A percentile compares a stretch with the other conserved stretches of the same genome.
Conservation (phyloP, 2,113 vertebrate genomes). For the Pteronura brasiliensis region DNA sequence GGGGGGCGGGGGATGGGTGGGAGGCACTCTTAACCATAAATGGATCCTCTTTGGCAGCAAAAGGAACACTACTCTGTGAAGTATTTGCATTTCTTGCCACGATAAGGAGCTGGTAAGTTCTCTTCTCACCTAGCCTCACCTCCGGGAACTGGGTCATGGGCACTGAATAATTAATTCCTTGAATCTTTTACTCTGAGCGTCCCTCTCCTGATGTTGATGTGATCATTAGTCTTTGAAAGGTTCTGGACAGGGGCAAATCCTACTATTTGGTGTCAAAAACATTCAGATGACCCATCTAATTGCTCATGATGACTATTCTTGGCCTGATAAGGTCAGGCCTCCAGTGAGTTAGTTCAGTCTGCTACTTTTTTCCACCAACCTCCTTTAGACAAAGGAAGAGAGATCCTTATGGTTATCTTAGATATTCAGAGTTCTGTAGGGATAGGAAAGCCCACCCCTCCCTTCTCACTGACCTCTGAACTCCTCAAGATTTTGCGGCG, state of each 20-base stretch:
- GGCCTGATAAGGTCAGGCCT: background rate
- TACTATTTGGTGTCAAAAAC: background rate
- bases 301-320: background rate
- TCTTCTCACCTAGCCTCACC: slow-evolving; percentile 27
- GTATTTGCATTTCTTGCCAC: slow-evolving; percentile 54
- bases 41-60: background rate
- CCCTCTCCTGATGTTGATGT: background rate
- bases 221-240: background rate
- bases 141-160: slow-evolving; percentile 64
- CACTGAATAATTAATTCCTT: slow-evolving; percentile 71
- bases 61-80: background rate
- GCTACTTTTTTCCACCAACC: background rate
- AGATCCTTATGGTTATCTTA: background rate
- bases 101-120: slow-evolving; percentile 39
- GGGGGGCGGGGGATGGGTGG: no score
- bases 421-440: background rate
- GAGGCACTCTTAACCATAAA: slow-evolving; percentile 1
- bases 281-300: background rate
- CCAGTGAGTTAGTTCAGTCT: background rate
- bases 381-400: background rate
- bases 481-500: background rate
- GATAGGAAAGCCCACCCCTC: background rate
- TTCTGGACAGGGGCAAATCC: background rate
- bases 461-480: slow-evolving; percentile 3
- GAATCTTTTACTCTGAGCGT: slow-evolving; percentile 6